These are phyloP conservation scores for Poecilia latipinna DNA, from an alignment of 2,113 vertebrate species.

Conservation along the genomic window DNA sequence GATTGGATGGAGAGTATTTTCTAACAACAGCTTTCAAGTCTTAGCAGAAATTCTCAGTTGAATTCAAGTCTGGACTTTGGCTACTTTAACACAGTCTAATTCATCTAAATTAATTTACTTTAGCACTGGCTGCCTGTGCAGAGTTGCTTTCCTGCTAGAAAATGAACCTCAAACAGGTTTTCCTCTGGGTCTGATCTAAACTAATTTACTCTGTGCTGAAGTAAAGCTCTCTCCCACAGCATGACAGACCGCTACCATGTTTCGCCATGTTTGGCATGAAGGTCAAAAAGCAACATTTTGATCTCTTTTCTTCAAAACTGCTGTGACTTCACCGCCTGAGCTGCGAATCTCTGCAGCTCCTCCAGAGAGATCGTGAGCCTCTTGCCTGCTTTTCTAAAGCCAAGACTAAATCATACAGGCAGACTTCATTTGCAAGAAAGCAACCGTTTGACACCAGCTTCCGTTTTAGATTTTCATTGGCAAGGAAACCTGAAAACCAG, in stretches of 20 bases:
- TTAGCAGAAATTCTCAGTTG: background rate
- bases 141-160: no score
- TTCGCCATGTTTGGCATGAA: background rate
- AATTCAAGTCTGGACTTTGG: background rate
- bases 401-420: background rate
- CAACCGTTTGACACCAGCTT: background rate
- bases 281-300: background rate
- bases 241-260: no score
- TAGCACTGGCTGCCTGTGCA: no score
- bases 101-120: background rate
- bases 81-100: background rate
- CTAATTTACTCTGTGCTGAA: background rate
- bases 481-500: background rate
- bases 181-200: background rate
- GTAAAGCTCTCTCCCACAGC: no score
- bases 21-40: background rate
- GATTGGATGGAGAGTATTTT: background rate
- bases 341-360: background rate
- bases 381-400: background rate
- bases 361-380: no score
- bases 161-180: no score
- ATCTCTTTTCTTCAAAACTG: no score
- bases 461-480: background rate
- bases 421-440: background rate
- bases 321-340: background rate